Percentiles rank a stretch among this genome's conserved stretches.
Conservation (phyloP, 1,140 invertebrate species). For the Micrasema longulum region DNA sequence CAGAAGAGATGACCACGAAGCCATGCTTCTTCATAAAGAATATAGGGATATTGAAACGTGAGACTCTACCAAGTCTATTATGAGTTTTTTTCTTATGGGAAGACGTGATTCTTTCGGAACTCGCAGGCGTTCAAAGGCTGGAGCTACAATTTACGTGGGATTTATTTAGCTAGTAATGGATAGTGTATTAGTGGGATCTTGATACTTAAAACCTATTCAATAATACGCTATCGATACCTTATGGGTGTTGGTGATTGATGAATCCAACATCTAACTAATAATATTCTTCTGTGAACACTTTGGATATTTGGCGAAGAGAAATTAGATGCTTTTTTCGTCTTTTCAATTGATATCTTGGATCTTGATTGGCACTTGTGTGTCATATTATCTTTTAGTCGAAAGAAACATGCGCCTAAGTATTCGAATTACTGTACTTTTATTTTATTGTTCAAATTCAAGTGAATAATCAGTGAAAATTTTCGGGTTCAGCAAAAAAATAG, state of each 20-base stretch:
- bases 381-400: too few relatives aligned
- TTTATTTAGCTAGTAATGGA: conserved; percentile 26
- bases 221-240: conserved; percentile 1
- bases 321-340: too few relatives aligned
- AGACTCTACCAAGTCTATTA: conserved; percentile 26
- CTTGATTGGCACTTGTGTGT: too few relatives aligned
- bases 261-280: neutral
- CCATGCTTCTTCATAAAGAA: neutral
- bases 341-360: too few relatives aligned
- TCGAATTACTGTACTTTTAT: too few relatives aligned
- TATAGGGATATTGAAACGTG: conserved; percentile 28
- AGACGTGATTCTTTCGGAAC: neutral
- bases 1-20: conserved; percentile 3
- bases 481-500: too few relatives aligned
- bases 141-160: conserved; percentile 21
- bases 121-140: neutral
- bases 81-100: conserved; percentile 10
- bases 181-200: conserved; percentile 14
- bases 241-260: conserved; percentile 2
- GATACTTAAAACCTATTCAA: conserved; percentile 2
- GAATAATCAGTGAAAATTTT: too few relatives aligned
- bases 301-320: too few relatives aligned
- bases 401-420: too few relatives aligned
- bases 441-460: too few relatives aligned
- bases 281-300: too few relatives aligned